These are phyloP conservation scores for Tethya wilhelma DNA, from an alignment of 37 sponge, comb jelly and placozoan genomes.

Conservation along the genomic window DNA sequence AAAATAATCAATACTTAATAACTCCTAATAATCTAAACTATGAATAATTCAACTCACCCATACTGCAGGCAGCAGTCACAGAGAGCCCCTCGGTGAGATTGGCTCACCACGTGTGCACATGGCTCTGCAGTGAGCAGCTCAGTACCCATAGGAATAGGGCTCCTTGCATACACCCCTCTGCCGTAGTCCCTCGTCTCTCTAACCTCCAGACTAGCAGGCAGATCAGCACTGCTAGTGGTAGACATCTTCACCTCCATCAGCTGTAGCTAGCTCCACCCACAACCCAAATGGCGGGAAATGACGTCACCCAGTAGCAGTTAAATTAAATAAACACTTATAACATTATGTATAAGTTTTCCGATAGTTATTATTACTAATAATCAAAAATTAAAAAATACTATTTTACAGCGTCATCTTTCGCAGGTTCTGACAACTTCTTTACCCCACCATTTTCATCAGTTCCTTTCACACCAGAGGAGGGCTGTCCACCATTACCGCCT, in stretches of 20 bases:
- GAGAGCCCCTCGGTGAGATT: background rate
- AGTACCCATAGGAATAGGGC: conserved; percentile 9
- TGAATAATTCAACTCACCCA: background rate
- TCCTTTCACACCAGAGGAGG: background rate
- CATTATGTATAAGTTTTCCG: too few relatives aligned
- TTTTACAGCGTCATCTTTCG: too few relatives aligned
- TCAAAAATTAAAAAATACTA: too few relatives aligned
- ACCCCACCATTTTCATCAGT: too few relatives aligned
- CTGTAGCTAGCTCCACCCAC: too few relatives aligned
- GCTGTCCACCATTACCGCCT: background rate
- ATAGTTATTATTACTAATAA: too few relatives aligned
- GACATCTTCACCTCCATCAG: too few relatives aligned
- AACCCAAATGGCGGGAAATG: too few relatives aligned
- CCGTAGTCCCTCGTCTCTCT: conserved; percentile 22
- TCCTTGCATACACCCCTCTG: conserved; percentile 44
- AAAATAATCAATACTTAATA: background rate
- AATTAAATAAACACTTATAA: too few relatives aligned
- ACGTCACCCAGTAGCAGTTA: too few relatives aligned
- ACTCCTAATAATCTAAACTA: background rate
- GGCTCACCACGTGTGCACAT: conserved; percentile 43
- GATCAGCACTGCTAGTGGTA: too few relatives aligned
- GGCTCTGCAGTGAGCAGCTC: conserved; percentile 44
- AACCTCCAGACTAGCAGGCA: conserved; percentile 36
- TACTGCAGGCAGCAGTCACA: conserved; percentile 58
- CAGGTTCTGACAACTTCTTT: too few relatives aligned